Conservation (phyloP, 2,113 vertebrate species). For the Chaenocephalus aceratus region DNA sequence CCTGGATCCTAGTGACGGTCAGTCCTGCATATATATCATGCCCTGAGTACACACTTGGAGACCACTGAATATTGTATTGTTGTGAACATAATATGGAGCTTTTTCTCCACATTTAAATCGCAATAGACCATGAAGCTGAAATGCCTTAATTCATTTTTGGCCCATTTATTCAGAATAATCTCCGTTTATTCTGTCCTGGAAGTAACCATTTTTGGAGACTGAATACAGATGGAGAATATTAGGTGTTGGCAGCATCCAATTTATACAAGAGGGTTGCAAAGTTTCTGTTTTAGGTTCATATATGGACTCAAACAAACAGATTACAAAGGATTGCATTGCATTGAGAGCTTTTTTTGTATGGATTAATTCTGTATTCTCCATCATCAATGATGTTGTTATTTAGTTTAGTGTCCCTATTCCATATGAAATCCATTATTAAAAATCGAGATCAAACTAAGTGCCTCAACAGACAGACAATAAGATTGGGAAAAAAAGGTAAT, state of each 20-base stretch:
- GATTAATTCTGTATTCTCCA: not conserved
- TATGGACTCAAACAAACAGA: not conserved
- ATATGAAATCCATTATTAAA: not conserved
- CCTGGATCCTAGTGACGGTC: conserved; percentile 93
- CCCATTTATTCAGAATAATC: not conserved
- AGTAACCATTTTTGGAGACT: not conserved
- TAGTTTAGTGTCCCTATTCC: not conserved
- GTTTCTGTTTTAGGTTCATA: not conserved
- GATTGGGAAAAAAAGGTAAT: not conserved
- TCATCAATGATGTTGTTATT: not conserved
- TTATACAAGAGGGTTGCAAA: not conserved
- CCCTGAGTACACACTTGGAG: not conserved
- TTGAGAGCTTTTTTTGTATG: not conserved
- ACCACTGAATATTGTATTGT: not conserved
- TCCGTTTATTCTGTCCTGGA: not conserved
- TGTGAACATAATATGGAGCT: not conserved
- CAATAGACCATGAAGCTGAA: not conserved
- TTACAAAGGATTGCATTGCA: not conserved
- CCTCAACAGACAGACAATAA: not conserved
- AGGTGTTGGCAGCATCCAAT: not conserved
- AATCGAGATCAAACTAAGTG: not conserved
- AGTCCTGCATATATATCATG: conserved; percentile 49
- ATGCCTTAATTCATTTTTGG: not conserved
- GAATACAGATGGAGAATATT: not conserved
- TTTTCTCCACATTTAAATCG: conserved; percentile 3